These are phyloP conservation scores for Drosophila nr. perissopoda DNA, from an alignment of 2,888 invertebrate species.

Conservation along the genomic window DNA sequence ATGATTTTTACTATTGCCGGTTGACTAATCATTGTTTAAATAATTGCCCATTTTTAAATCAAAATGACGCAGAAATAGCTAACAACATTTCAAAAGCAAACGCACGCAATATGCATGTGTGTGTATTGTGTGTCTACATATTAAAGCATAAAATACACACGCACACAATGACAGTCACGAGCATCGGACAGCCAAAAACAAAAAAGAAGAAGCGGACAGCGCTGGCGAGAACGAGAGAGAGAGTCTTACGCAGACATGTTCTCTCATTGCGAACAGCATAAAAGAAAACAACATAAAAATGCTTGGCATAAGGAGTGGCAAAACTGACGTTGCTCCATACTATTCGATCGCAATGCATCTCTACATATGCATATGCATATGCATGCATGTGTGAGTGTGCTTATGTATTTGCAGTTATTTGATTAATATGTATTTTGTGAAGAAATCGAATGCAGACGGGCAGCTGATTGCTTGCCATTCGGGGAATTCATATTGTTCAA, in stretches of 20 bases:
- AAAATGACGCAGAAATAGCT: slow-evolving; percentile 66
- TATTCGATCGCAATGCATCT: slow-evolving; percentile 44
- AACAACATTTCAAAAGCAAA: slow-evolving; percentile 45
- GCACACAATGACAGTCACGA: slow-evolving; percentile 10
- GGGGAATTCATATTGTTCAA: slow-evolving; percentile 44
- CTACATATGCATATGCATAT: slow-evolving; percentile 1
- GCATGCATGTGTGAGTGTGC: neutral
- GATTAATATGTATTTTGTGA: slow-evolving; percentile 14
- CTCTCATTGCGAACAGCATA: slow-evolving; percentile 31
- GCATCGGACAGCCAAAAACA: slow-evolving; percentile 18
- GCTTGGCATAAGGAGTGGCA: slow-evolving; percentile 55
- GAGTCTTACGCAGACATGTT: slow-evolving; percentile 51
- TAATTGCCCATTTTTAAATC: slow-evolving; percentile 71
- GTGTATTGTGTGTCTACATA: neutral
- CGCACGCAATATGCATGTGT: slow-evolving; percentile 13
- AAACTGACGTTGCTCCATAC: slow-evolving; percentile 29
- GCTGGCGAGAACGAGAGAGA: slow-evolving; percentile 27
- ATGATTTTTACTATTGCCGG: slow-evolving; percentile 58
- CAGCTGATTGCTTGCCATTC: slow-evolving; percentile 26
- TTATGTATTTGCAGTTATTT: slow-evolving; percentile 24
- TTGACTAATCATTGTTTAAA: slow-evolving; percentile 74
- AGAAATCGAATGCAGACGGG: slow-evolving; percentile 48
- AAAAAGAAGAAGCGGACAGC: slow-evolving; percentile 15
- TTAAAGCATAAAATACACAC: slow-evolving; percentile 18
- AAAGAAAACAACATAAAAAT: slow-evolving; percentile 34